Base-by-base conservation (phyloP, 2,113 vertebrate species). In the Larimichthys crocea region DNA sequence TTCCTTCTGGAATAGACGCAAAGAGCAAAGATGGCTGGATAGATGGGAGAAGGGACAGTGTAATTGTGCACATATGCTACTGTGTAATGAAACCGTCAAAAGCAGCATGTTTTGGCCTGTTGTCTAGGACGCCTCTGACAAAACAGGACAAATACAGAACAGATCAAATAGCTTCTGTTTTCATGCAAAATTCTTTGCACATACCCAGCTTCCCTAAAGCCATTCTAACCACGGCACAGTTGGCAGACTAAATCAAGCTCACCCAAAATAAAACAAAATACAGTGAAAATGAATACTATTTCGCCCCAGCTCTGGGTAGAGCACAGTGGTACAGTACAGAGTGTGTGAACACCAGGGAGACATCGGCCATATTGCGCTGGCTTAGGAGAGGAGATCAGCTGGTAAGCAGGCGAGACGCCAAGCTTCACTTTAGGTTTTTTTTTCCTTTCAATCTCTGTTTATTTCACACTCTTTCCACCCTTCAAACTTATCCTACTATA, bases 351-450 rank as follows among this genome's bases (percentile, higher is more conserved):
- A 91, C 90, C 73, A 88, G 82, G 86, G 88, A 93, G 87, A 91
- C 88, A 71, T 73, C 55, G 80, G 88, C 94, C 94, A 95, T 95
- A 96, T 95, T 96, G 94, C 82, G 86, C 82, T 76, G 88, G 94
- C 92, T 94, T 91, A 92, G 80, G 76, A 88, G 77, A 86, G 79
- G 88, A 93, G 89, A 93, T 94, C 92, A 92, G 93, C 90, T 90
- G 92, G 91, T 85, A 91, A 89, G 64, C 74, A 82, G 94, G 92
- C 93, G 70, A 80, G 63, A 87, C 12, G 93, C 93, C 94, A 95
- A 91, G 71, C 53, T 71, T 79, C 56, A 66, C 78, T 82, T 79
- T 52, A 80, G 31, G 3, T 53, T 76, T 70, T 76, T 71, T n/a
- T 29, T 76, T 70, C 74, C n/a, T n/a, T 71, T 19, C 26, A 5